phyloP scores from a whole-genome alignment of 2,888 invertebrate species.

The Dynastes grantii region DNA sequence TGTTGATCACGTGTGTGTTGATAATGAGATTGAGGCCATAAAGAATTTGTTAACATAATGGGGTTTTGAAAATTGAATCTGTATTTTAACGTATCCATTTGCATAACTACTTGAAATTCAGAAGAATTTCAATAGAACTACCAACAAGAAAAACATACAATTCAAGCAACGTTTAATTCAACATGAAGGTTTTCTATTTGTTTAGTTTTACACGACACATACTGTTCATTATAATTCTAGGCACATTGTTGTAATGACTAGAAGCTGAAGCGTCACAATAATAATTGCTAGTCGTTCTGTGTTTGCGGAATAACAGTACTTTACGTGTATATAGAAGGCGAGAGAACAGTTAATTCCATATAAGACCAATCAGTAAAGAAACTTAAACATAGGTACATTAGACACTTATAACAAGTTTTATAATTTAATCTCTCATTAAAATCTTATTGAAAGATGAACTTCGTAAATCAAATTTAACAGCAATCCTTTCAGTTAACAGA shows the following conservation, averaged over 20 bases:
- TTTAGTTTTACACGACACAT: neutral
- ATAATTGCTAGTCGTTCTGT: constrained; percentile 10
- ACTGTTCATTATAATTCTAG: constrained; percentile 7
- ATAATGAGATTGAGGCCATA: too few relatives aligned
- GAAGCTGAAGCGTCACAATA: constrained; percentile 8
- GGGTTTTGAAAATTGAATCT: too few relatives aligned
- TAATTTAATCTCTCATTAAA: neutral
- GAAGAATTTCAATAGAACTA: neutral
- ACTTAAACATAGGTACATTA: neutral
- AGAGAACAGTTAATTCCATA: constrained; percentile 24
- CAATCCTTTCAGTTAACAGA: neutral
- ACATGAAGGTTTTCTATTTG: neutral
- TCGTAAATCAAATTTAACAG: neutral
- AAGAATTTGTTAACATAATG: too few relatives aligned
- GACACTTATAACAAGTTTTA: neutral
- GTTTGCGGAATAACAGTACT: constrained; percentile 5
- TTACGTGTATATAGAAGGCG: neutral
- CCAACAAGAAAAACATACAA: neutral
- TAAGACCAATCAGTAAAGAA: neutral
- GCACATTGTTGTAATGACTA: neutral
- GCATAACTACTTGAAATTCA: neutral
- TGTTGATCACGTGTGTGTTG: too few relatives aligned
- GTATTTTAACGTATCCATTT: too few relatives aligned
- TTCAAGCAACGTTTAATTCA: neutral
- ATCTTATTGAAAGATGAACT: neutral